Evolutionary conservation across 1,140 invertebrate genomes (phyloP), one percentile per base, ranked within the genome.

Genomic region (Nephotettix cincticeps): DNA sequence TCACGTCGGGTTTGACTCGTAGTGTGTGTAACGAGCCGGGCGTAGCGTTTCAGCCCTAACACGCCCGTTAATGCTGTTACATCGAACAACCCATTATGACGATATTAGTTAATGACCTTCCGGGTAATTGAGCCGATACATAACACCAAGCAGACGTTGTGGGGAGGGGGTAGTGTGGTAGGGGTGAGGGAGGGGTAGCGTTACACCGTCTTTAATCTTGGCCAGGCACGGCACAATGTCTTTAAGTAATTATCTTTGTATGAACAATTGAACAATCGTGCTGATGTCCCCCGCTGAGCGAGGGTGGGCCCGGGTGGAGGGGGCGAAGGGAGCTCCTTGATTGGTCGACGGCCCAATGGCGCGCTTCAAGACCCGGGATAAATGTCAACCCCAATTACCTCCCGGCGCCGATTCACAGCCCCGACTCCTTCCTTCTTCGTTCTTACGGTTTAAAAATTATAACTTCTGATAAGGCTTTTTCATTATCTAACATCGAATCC

Each of bases 351-450:
- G 21, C 4, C 56, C 56, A 28, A 61, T 61, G 27, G 56, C 56
- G 56, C 13, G 56, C 56, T 61, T 61, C 56, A 61, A 61, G 56
- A 61, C 56, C 23, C 13, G 56, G 56, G 56, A 61, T 61, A 29
- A 61, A 25, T 61, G 56, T 61, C 56, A 61, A 2, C 56, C 56
- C 27, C 56, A 27, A 61, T 61, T 61, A 61, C 56, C 1, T 4
- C 47, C 6, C 47, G 21, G 21, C 14, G 47, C 47, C 47, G 47
- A 51, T 51, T n/a, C 19, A n/a, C n/a, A 21, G 32, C 32, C 4
- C 4, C 32, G 4, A 14, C 32, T 36, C 32, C 32, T 36, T 36
- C 4, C 32, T 36, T 36, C 32, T 4, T 14, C 32, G 4, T 36
- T 14, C 32, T 36, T 36, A 6, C 32, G 32, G 32, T 36, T 36